These are phyloP conservation scores for Homalodisca vitripennis DNA, from an alignment of 1,140 invertebrate genomes.

Conservation along the genomic window DNA sequence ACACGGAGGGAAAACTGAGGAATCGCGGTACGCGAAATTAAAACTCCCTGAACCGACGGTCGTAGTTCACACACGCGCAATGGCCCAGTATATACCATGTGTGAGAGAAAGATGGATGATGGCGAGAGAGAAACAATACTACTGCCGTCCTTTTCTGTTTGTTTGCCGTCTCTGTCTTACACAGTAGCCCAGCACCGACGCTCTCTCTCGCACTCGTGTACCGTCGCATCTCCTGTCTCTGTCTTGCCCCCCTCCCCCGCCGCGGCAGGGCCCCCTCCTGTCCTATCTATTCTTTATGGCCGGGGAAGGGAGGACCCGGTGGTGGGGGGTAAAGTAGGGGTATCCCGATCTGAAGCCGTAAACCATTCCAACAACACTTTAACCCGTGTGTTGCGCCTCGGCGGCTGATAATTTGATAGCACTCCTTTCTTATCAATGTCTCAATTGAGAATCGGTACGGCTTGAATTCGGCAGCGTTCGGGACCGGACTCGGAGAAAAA, in stretches of 20 bases:
- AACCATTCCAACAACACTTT: conserved; percentile 27
- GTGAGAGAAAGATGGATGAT: conserved; percentile 26
- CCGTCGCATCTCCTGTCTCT: conserved; percentile 16
- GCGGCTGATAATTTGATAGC: conserved; percentile 10
- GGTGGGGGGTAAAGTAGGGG: conserved; percentile 24
- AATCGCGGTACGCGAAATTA: conserved; percentile 11
- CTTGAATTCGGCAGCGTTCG: not conserved
- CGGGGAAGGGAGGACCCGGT: conserved; percentile 15
- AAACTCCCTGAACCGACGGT: not conserved
- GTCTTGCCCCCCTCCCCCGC: conserved; percentile 19
- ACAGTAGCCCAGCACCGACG: conserved; percentile 5
- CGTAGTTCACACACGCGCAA: conserved; percentile 20
- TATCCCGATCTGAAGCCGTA: conserved; percentile 20
- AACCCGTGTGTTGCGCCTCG: conserved; percentile 13
- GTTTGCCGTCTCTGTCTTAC: conserved; percentile 19
- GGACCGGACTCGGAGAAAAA: no score
- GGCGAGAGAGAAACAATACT: conserved; percentile 9
- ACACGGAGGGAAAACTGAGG: no score
- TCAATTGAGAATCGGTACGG: conserved; percentile 1
- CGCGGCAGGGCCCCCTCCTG: not conserved
- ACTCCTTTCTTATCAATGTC: conserved; percentile 12
- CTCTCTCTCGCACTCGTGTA: conserved; percentile 20
- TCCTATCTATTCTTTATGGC: conserved; percentile 29
- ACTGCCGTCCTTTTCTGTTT: conserved; percentile 13
- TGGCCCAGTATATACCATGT: conserved; percentile 25